A percentile compares a stretch with the other conserved stretches of the same genome.
Conservation (phyloP, 2,888 invertebrate species). For the Cephus sareptanus region DNA sequence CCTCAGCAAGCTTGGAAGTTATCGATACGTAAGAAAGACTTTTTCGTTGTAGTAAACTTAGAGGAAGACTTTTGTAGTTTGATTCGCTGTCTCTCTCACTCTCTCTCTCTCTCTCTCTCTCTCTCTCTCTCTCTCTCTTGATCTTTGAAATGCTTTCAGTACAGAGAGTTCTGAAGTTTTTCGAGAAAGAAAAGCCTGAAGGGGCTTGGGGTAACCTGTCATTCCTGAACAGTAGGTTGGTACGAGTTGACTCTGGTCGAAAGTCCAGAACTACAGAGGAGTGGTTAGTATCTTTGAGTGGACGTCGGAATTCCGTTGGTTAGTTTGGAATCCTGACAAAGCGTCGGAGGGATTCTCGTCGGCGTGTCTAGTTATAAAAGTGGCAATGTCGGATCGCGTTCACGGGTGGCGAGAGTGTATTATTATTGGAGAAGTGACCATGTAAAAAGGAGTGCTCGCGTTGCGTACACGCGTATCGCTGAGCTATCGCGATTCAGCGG, state of each 20-base stretch:
- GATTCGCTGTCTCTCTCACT: not conserved
- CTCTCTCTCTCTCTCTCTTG: not conserved
- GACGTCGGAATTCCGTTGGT: not conserved
- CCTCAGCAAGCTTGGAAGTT: not conserved
- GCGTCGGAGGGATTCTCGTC: not conserved
- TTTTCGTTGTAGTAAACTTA: not conserved
- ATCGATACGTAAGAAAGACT: not conserved
- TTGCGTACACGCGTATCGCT: not conserved
- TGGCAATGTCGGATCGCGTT: not conserved
- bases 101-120: conserved; percentile 1
- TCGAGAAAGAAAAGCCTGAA: not conserved
- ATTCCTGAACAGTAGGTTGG: not conserved
- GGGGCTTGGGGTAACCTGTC: not conserved
- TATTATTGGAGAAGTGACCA: not conserved
- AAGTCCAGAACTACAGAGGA: not conserved
- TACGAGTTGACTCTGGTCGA: not conserved
- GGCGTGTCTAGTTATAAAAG: not conserved
- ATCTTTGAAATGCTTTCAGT: not conserved
- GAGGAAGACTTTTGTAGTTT: not conserved
- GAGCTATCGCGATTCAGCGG: conserved; percentile 1
- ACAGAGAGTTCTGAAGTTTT: not conserved
- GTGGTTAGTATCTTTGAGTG: not conserved
- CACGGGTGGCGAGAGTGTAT: not conserved
- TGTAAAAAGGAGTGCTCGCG: not conserved
- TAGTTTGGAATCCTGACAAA: not conserved